Percentiles rank a stretch among this genome's conserved stretches.
Conservation (phyloP, 92 coral and sea anemone genomes). For the Porites cylindrica region DNA sequence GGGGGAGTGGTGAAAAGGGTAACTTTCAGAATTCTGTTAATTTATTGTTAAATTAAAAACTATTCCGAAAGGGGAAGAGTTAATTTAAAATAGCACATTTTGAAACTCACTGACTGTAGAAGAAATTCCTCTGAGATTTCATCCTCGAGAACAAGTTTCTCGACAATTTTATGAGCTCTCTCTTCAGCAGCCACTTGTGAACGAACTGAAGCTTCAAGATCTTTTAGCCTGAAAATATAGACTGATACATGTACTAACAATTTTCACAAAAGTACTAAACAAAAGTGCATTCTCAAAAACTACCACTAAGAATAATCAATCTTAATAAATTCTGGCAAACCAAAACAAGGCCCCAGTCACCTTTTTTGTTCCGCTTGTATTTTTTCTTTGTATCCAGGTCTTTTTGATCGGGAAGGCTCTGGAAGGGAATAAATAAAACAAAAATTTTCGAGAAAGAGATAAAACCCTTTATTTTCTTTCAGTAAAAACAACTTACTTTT, state of each 20-base stretch:
- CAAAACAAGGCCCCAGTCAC: background rate
- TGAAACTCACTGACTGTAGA: constrained; percentile 61
- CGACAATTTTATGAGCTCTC: constrained; percentile 92
- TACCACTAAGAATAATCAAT: background rate
- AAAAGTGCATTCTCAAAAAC: background rate
- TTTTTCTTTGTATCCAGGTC: background rate
- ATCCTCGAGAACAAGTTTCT: constrained; percentile 82
- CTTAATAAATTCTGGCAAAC: background rate
- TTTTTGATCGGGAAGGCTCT: constrained; percentile 17
- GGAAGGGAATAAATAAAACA: background rate
- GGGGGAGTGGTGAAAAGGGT: too few relatives aligned
- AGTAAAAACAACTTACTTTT: constrained; percentile 1
- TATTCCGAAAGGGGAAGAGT: too few relatives aligned
- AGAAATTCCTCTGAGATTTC: constrained; percentile 67
- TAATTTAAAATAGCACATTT: background rate
- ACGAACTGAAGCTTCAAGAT: constrained; percentile 79
- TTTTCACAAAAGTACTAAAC: background rate
- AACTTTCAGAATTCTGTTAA: too few relatives aligned
- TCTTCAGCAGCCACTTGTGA: constrained; percentile 93
- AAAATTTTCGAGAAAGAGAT: background rate
- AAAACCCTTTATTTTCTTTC: background rate
- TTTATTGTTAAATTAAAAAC: too few relatives aligned
- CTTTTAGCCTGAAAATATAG: constrained; percentile 47
- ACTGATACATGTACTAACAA: background rate
- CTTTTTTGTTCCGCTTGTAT: constrained; percentile 11